A percentile compares a stretch with the other conserved stretches of the same genome.
Evolutionary conservation across 2,113 vertebrate species (phyloP).

Genomic region (Scolopax mira): DNA sequence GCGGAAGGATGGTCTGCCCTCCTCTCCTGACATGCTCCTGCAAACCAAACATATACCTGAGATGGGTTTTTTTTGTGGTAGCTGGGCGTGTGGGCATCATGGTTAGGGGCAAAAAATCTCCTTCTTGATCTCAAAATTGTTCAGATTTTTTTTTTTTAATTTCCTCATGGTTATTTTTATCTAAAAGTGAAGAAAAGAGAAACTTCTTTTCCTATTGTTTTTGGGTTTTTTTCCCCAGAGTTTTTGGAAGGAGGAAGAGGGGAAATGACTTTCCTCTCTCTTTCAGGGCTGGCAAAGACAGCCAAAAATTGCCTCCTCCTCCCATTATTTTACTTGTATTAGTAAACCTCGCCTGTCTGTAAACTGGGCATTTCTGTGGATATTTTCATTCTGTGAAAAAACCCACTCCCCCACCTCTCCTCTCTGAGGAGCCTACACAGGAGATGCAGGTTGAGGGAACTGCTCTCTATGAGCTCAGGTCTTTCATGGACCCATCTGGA

Average conservation of each 20-base stretch:
- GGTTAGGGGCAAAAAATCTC: neutral
- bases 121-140: neutral
- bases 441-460: neutral
- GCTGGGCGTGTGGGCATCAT: neutral
- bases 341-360: neutral
- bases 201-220: neutral
- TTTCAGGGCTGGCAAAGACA: neutral
- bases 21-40: neutral
- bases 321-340: neutral
- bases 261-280: neutral
- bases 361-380: neutral
- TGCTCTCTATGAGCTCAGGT: neutral
- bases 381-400: neutral
- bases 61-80: neutral
- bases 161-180: neutral
- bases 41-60: rapidly evolving
- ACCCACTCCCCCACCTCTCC: neutral
- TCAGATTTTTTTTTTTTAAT: neutral
- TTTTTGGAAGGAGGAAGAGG: neutral
- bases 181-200: conserved; percentile 41
- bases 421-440: neutral
- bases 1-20: neutral
- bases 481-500: neutral
- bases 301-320: neutral
- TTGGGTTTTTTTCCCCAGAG: neutral